Percentiles rank a stretch among this genome's conserved stretches.
These are phyloP conservation scores for Pica pica DNA, from an alignment of 2,113 vertebrate genomes.

Conservation along the genomic window DNA sequence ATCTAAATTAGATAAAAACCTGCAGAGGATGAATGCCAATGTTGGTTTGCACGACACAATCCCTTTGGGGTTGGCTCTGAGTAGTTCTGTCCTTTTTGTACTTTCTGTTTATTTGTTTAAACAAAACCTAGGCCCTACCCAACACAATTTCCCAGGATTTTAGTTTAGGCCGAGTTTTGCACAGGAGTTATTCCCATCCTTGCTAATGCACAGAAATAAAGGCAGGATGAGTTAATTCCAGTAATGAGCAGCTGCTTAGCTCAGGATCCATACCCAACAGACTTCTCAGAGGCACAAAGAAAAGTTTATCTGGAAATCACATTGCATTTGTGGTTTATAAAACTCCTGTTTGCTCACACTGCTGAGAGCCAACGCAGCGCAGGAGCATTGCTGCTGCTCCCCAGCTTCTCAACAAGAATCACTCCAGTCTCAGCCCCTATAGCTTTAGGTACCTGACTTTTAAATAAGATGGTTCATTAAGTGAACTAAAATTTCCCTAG, in stretches of 20 bases:
- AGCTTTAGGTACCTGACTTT: neutral
- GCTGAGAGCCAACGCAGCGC: neutral
- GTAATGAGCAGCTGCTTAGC: neutral
- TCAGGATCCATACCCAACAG: neutral
- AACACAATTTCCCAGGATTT: neutral
- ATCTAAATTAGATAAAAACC: slow-evolving; percentile 31
- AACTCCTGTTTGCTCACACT: neutral
- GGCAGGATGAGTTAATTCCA: neutral
- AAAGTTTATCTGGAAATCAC: neutral
- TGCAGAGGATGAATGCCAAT: neutral
- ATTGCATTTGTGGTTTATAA: neutral
- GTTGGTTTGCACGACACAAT: neutral
- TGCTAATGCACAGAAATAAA: neutral
- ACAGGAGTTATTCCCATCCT: neutral
- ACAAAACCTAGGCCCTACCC: neutral
- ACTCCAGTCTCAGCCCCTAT: neutral
- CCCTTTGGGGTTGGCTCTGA: neutral
- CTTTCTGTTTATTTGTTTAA: slow-evolving; percentile 31
- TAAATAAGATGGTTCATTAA: neutral
- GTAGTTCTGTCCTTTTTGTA: neutral
- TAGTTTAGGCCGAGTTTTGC: neutral
- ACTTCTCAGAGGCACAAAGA: neutral
- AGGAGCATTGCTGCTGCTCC: neutral
- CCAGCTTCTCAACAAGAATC: neutral
- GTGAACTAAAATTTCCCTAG: neutral